Conservation (phyloP, 1,140 invertebrate species). For the Pteromalus puparum region DNA sequence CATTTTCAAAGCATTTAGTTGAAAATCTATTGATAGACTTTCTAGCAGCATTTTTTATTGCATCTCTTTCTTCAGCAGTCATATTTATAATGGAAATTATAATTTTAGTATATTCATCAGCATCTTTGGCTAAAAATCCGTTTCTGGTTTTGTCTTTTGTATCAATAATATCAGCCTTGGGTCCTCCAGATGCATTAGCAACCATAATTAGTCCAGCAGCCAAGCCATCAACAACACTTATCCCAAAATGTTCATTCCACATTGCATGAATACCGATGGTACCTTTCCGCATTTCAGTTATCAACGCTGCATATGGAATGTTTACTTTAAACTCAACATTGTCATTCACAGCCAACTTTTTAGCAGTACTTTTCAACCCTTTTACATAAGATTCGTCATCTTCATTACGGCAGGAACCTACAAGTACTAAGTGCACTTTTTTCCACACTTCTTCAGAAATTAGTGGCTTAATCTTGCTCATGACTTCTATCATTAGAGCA, state of each 20-base stretch:
- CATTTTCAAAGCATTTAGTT: slow-evolving; percentile 82
- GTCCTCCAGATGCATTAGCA: slow-evolving; percentile 96
- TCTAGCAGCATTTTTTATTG: slow-evolving; percentile 85
- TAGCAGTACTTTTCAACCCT: slow-evolving; percentile 87
- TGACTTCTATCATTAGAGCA: slow-evolving; percentile 89
- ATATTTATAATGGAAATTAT: slow-evolving; percentile 86
- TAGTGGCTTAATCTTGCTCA: slow-evolving; percentile 87
- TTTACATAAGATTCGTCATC: slow-evolving; percentile 90
- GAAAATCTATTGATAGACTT: slow-evolving; percentile 89
- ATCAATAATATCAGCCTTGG: slow-evolving; percentile 93
- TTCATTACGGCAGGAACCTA: slow-evolving; percentile 94
- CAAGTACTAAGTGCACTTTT: slow-evolving; percentile 84
- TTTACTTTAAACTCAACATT: slow-evolving; percentile 94
- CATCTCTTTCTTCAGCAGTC: slow-evolving; percentile 76
- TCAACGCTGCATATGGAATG: slow-evolving; percentile 87
- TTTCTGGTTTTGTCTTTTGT: slow-evolving; percentile 82
- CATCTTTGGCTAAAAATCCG: slow-evolving; percentile 88
- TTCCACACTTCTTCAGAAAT: slow-evolving; percentile 82
- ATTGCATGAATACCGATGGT: slow-evolving; percentile 96
- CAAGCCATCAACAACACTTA: slow-evolving; percentile 97
- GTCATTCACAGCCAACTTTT: slow-evolving; percentile 88
- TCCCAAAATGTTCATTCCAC: slow-evolving; percentile 99
- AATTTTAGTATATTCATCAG: slow-evolving; percentile 87
- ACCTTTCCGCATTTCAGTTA: slow-evolving; percentile 83
- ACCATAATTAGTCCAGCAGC: slow-evolving; percentile 96